These are phyloP conservation scores for Pampusana beccarii DNA, from an alignment of 2,113 vertebrate genomes.

Conservation along the genomic window DNA sequence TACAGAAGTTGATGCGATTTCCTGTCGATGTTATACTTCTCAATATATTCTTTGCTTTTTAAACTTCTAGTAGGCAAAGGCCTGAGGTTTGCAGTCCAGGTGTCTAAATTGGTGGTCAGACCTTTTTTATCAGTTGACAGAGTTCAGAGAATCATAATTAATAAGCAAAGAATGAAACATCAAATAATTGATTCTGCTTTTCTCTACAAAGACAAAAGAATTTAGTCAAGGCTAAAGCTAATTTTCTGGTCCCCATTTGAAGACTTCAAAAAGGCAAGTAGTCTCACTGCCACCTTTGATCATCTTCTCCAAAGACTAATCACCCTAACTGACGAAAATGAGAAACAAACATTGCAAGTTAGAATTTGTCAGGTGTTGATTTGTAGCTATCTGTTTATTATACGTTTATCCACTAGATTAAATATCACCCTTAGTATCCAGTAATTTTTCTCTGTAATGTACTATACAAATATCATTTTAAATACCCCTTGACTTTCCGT, in stretches of 20 bases:
- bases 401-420: background rate
- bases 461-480: background rate
- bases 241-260: background rate
- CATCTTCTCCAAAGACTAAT: background rate
- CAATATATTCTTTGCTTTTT: background rate
- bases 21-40: background rate
- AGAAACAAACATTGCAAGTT: background rate
- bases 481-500: background rate
- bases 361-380: background rate
- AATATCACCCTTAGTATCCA: background rate
- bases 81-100: background rate
- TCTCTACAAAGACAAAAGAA: background rate
- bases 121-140: background rate
- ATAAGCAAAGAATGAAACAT: background rate
- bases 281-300: background rate
- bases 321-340: background rate
- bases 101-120: background rate
- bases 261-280: background rate
- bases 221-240: background rate
- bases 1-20: background rate
- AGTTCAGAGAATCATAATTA: background rate
- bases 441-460: background rate
- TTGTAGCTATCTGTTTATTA: background rate
- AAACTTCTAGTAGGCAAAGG: background rate
- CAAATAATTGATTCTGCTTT: background rate